Evolutionary conservation across 2,113 vertebrate genomes (phyloP), one percentile per base, ranked within the genome.

Genomic region (Prionailurus bengalensis): DNA sequence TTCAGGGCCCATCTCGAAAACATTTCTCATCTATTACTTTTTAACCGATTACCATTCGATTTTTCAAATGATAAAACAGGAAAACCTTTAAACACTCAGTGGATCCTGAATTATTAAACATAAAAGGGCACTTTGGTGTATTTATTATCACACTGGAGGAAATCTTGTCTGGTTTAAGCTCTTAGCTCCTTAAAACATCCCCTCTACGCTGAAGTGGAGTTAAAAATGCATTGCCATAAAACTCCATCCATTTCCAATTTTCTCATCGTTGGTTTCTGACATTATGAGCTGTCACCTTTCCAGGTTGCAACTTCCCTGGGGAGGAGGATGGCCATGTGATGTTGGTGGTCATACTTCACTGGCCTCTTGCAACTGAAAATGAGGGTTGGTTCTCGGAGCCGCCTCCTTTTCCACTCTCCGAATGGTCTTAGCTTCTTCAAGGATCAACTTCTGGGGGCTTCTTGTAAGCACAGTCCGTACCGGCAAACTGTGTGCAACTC

Each of bases 31-130:
- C 82, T 96, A 96, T 98, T 97, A 94, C 97, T 98, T 98, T 97
- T 97, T 98, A 98, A 98, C 61, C 80, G 89, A 98, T 90, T 97
- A 91, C 97, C 96, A 97, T 98, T 97, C 79, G 89, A 98, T 98
- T 98, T 98, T 94, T 97, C 90, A 98, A 98, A 98, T 78, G 97
- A 97, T 97, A 98, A 98, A 98, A 97, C 90, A 97, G 87, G 83
- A 98, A 97, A 98, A 97, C 97, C 93, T 98, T 98, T 97, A 98
- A 98, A 98, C 93, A 98, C 94, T 97, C 97, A 96, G 94, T 58
- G 91, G 97, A 97, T 98, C 92, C 92, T 99, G 98, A 99, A 99
- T 99, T 99, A 99, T 98, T 99, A 98, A 99, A 98, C 97, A 97
- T 97, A 98, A 99, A 98, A 98, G 97, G 97, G 96, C 96, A 98